Conservation (phyloP, 2,888 invertebrate species). For the Xanthia icteritia region DNA sequence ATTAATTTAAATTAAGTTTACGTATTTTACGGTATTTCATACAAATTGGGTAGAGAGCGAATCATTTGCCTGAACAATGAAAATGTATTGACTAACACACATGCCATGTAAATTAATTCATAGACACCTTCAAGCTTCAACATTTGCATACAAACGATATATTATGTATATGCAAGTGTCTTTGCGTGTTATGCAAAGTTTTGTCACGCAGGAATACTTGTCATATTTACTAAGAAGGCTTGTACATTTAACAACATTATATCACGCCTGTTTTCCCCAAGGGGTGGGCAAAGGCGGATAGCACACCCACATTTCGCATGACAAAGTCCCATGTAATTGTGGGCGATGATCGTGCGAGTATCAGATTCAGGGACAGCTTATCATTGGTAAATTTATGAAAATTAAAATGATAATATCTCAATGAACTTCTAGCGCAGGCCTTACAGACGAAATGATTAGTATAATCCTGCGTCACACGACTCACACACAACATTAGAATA, state of each 20-base stretch:
- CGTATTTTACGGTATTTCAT: neutral
- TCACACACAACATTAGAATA: too few relatives aligned
- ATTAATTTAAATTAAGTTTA: neutral
- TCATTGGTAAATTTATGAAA: neutral
- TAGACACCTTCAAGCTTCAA: conserved; percentile 10
- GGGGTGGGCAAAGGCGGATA: too few relatives aligned
- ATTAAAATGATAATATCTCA: neutral
- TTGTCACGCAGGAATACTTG: conserved; percentile 34
- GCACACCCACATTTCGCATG: neutral
- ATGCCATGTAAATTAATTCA: conserved; percentile 43
- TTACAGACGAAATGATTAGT: neutral
- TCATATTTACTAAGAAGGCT: conserved; percentile 21
- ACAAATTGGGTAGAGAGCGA: neutral
- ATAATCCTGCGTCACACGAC: neutral
- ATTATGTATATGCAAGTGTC: conserved; percentile 24
- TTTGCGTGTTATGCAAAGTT: conserved; percentile 39
- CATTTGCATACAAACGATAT: conserved; percentile 46
- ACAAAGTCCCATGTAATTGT: neutral
- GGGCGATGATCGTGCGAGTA: neutral
- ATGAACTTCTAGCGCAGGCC: neutral
- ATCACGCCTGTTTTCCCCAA: neutral
- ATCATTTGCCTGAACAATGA: conserved; percentile 33
- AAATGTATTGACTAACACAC: conserved; percentile 11
- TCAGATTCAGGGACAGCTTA: neutral
- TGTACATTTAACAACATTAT: neutral